A percentile compares a stretch with the other conserved stretches of the same genome.
Conservation (phyloP, 2,888 invertebrate species). For the Teinopalpus imperialis region DNA sequence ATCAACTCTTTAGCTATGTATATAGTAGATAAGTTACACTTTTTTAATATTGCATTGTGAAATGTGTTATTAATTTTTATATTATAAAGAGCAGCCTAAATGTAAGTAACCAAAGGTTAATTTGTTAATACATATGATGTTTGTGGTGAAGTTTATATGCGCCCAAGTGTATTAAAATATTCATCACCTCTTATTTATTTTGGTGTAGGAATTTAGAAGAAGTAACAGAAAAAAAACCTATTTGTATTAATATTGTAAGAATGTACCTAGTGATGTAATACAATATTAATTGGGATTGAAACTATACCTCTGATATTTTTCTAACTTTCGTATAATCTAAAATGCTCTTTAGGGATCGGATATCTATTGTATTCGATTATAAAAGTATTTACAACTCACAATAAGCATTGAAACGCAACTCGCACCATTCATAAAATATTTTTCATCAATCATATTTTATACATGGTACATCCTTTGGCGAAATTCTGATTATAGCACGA, state of each 20-base stretch:
- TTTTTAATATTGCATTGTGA: conserved; percentile 14
- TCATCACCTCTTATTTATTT: conserved; percentile 11
- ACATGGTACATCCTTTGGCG: too few relatives aligned
- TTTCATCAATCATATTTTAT: too few relatives aligned
- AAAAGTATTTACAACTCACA: too few relatives aligned
- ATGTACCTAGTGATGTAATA: conserved; percentile 17
- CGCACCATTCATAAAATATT: too few relatives aligned
- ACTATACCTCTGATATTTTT: conserved; percentile 8
- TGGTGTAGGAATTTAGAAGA: conserved; percentile 8
- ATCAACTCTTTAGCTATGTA: conserved; percentile 25
- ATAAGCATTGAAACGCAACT: too few relatives aligned
- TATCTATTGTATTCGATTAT: conserved; percentile 9
- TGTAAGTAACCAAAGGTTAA: conserved; percentile 26
- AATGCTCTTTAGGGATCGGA: conserved; percentile 5
- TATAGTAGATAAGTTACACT: conserved; percentile 23
- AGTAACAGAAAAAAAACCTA: background rate
- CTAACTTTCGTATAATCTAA: conserved; percentile 5
- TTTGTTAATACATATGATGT: conserved; percentile 16
- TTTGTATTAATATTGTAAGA: conserved; percentile 7
- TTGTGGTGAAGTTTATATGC: conserved; percentile 9
- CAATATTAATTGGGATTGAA: conserved; percentile 10
- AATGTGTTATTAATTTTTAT: conserved; percentile 11
- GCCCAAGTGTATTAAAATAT: background rate
- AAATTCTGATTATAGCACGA: too few relatives aligned
- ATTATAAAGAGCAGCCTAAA: conserved; percentile 19